Conservation (phyloP, 30 jellyfish, hydroid and myxozoan genomes). For the Turritopsis dohrnii region DNA sequence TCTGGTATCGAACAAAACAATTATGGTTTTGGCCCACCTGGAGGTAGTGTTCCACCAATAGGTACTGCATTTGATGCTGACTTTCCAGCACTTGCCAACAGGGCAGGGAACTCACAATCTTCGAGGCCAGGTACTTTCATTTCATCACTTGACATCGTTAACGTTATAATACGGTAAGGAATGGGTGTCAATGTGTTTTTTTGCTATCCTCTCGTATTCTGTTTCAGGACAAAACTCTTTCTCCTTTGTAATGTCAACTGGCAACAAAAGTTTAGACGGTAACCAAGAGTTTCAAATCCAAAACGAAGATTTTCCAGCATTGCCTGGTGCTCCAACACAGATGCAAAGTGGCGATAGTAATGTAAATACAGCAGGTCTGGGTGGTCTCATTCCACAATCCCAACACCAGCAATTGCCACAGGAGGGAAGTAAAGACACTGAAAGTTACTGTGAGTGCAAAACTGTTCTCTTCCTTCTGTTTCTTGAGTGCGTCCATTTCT, state of each 20-base stretch:
- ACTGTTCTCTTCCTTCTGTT: background rate
- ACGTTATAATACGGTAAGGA: background rate
- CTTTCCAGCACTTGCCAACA: conserved; percentile 93
- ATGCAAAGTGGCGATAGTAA: conserved; percentile 17
- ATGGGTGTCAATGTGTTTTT: background rate
- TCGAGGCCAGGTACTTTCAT: conserved; percentile 31
- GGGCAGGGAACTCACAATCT: conserved; percentile 60
- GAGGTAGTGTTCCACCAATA: conserved; percentile 25
- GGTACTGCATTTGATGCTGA: conserved; percentile 72
- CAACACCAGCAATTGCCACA: conserved; percentile 10
- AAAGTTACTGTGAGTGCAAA: background rate
- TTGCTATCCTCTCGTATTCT: background rate
- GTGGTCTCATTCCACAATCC: conserved; percentile 8
- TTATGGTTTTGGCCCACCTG: conserved; percentile 28
- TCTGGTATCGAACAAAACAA: conserved; percentile 13
- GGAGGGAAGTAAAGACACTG: conserved; percentile 35
- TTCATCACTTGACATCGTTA: background rate
- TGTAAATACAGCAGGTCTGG: conserved; percentile 1
- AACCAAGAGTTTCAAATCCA: conserved; percentile 92
- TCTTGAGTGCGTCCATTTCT: background rate
- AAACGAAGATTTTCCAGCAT: conserved; percentile 94
- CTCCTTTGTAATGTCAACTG: conserved; percentile 79
- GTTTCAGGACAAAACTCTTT: conserved; percentile 34
- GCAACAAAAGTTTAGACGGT: conserved; percentile 54
- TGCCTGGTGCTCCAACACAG: conserved; percentile 76